These are phyloP conservation scores for Penaeus indicus DNA, from an alignment of 1,140 invertebrate species.

Conservation along the genomic window DNA sequence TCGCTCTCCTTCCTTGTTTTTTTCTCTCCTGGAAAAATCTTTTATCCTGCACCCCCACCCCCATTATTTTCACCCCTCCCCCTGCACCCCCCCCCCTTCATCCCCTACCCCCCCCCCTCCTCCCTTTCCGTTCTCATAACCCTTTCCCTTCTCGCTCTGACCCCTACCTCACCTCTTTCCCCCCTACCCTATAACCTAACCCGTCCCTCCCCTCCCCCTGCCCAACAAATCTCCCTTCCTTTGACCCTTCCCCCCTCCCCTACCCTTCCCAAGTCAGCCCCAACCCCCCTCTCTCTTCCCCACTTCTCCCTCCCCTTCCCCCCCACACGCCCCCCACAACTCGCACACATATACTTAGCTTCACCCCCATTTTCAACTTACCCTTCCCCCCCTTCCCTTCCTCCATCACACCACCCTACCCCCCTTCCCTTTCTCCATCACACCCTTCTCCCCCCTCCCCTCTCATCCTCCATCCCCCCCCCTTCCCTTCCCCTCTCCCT, in stretches of 20 bases:
- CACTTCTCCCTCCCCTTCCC: background rate
- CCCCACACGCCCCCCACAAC: too few species aligned
- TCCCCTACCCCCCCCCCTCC: background rate
- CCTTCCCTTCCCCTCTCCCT: background rate
- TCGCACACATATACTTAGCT: background rate
- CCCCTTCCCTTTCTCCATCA: too few species aligned
- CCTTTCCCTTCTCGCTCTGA: background rate
- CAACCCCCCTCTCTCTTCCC: background rate
- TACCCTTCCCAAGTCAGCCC: background rate
- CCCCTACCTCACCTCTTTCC: background rate
- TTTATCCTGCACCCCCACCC: background rate
- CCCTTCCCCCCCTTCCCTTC: background rate
- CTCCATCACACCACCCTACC: background rate
- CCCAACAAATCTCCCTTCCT: background rate
- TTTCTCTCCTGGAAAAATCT: constrained; percentile 16
- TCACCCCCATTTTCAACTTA: background rate
- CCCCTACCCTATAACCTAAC: background rate
- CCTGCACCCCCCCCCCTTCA: constrained; percentile 3
- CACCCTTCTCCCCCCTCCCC: background rate
- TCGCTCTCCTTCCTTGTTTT: constrained; percentile 10
- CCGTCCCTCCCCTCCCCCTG: background rate
- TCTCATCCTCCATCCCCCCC: background rate
- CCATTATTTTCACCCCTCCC: background rate
- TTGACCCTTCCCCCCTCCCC: background rate
- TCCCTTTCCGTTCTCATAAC: background rate